These are phyloP conservation scores for Vanessa tameamea DNA, from an alignment of 1,140 invertebrate species.

Conservation along the genomic window DNA sequence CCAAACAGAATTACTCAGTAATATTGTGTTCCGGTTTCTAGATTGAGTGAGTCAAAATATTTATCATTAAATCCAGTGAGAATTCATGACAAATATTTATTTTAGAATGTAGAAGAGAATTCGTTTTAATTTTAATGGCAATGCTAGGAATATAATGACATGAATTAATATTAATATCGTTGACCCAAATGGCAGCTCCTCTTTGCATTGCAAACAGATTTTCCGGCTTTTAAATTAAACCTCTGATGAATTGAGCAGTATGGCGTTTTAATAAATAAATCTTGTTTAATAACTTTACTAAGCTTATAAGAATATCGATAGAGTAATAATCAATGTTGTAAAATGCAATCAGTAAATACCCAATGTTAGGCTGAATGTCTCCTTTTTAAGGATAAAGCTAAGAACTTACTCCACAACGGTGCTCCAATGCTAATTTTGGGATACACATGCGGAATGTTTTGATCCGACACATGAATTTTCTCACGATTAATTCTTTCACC, in stretches of 20 bases:
- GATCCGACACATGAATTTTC: no score
- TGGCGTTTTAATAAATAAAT: constrained; percentile 14
- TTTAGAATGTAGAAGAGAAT: neutral
- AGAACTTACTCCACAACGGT: no score
- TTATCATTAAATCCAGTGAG: neutral
- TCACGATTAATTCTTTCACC: no score
- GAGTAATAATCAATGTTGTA: no score
- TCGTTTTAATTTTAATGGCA: constrained; percentile 5
- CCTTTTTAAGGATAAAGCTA: no score
- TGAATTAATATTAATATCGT: constrained; percentile 25
- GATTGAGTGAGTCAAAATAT: no score
- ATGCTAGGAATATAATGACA: constrained; percentile 12
- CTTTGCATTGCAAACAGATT: constrained; percentile 30
- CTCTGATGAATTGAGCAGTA: constrained; percentile 9
- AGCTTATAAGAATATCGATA: neutral
- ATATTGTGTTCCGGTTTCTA: no score
- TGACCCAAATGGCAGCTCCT: constrained; percentile 12
- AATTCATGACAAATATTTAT: neutral
- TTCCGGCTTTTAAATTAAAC: constrained; percentile 13
- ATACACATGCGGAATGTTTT: no score
- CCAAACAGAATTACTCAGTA: no score
- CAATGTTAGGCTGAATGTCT: no score
- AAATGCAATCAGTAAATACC: no score
- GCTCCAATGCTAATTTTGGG: no score
- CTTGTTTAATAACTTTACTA: neutral